phyloP scores from a whole-genome alignment of 2,113 vertebrate genomes.

The Pseudopipra pipra region DNA sequence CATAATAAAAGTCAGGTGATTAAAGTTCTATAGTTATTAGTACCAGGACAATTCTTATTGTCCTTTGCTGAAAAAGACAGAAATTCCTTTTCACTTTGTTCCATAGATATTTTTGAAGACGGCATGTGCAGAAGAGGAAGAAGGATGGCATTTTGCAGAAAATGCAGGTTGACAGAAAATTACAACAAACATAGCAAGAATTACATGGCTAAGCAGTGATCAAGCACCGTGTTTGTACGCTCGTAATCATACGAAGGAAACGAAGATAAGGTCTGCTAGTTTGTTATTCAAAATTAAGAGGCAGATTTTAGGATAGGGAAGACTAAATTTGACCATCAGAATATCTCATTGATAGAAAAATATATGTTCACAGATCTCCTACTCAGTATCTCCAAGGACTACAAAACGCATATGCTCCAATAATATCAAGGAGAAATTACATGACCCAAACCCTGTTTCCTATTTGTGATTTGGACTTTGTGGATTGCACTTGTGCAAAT shows the following conservation, averaged over 20 bases:
- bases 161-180: not conserved
- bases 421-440: not conserved
- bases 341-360: not conserved
- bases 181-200: not conserved
- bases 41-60: not conserved
- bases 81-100: not conserved
- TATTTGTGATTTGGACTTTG: not conserved
- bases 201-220: not conserved
- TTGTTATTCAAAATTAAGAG: not conserved
- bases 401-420: not conserved
- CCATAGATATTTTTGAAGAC: not conserved
- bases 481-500: not conserved
- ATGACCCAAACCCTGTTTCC: not conserved
- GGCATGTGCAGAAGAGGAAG: not conserved
- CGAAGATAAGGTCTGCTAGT: not conserved
- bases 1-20: not conserved
- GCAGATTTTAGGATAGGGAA: not conserved
- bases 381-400: not conserved
- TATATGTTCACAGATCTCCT: not conserved
- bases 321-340: not conserved
- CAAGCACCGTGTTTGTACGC: not conserved
- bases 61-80: not conserved
- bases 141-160: not conserved
- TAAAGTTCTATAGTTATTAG: not conserved
- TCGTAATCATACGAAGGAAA: not conserved